These are phyloP conservation scores for Hoplodrina ambigua DNA, from an alignment of 2,888 invertebrate species.

Conservation along the genomic window DNA sequence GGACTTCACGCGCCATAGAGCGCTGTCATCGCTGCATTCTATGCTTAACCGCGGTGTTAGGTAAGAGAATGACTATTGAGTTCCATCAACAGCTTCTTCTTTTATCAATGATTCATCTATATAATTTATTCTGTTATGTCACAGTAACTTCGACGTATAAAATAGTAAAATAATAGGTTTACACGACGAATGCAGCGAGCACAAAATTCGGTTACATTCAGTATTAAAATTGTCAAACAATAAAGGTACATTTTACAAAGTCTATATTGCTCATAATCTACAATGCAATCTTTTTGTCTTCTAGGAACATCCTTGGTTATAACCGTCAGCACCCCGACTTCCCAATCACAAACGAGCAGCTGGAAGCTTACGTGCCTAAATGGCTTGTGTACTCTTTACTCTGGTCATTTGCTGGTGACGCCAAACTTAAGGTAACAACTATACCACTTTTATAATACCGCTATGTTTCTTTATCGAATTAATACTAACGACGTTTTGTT, in stretches of 20 bases:
- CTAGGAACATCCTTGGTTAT: slow-evolving; percentile 96
- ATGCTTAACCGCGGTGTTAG: slow-evolving; percentile 98
- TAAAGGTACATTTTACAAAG: not conserved
- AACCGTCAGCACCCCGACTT: slow-evolving; percentile 98
- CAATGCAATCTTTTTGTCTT: slow-evolving; percentile 23
- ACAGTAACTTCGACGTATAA: not conserved
- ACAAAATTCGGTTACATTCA: not conserved
- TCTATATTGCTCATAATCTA: too few relatives aligned
- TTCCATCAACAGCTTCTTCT: not conserved
- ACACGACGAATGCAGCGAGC: not conserved
- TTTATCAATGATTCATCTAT: too few relatives aligned
- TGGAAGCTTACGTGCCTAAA: slow-evolving; percentile 98
- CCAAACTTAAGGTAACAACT: slow-evolving; percentile 95
- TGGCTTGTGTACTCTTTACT: slow-evolving; percentile 97
- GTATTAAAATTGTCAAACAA: not conserved
- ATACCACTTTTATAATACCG: not conserved
- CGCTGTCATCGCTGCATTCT: slow-evolving; percentile 98
- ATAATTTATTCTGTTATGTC: not conserved
- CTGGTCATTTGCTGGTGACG: slow-evolving; percentile 99
- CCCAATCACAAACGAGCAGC: slow-evolving; percentile 96
- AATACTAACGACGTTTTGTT: not conserved
- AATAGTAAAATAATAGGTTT: not conserved
- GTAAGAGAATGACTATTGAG: slow-evolving; percentile 74
- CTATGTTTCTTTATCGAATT: not conserved
- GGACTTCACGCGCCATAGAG: slow-evolving; percentile 99